Conservation (phyloP, 2,888 invertebrate genomes). For the Silvanus unidentatus region DNA sequence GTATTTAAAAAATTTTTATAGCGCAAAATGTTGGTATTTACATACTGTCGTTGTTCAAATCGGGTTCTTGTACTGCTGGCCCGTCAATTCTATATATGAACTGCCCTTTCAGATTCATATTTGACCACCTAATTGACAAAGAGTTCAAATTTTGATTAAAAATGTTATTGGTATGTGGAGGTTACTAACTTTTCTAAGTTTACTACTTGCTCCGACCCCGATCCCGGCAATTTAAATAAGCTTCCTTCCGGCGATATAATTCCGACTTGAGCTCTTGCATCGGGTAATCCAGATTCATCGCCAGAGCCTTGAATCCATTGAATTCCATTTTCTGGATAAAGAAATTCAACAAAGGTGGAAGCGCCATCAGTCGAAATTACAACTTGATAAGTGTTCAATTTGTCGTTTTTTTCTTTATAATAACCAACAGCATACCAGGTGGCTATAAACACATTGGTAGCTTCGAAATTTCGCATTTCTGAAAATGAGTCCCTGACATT, state of each 20-base stretch:
- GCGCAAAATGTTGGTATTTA: no score
- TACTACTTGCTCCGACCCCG: constrained; percentile 83
- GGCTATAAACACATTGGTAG: constrained; percentile 73
- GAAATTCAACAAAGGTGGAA: constrained; percentile 77
- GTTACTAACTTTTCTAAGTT: constrained; percentile 66
- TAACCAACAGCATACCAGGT: constrained; percentile 90
- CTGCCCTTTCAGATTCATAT: constrained; percentile 76
- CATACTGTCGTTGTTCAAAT: constrained; percentile 48
- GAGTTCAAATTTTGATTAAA: no score
- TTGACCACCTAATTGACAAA: constrained; percentile 83
- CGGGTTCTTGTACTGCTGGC: constrained; percentile 63
- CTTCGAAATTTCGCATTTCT: constrained; percentile 65
- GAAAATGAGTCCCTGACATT: constrained; percentile 70
- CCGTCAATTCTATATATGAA: constrained; percentile 85
- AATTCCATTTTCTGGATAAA: constrained; percentile 82
- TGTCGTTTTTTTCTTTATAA: constrained; percentile 59
- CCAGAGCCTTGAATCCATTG: constrained; percentile 86
- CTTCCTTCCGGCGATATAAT: constrained; percentile 81
- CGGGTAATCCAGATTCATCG: constrained; percentile 65
- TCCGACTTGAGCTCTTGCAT: constrained; percentile 90
- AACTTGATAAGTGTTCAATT: constrained; percentile 84
- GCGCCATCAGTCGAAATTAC: constrained; percentile 67
- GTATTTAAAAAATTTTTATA: neutral
- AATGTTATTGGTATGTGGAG: neutral
- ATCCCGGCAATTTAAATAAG: constrained; percentile 70